Evolutionary conservation across 2,888 invertebrate genomes (phyloP), one percentile per base, ranked within the genome.

Genomic region (Melinaea menophilus): DNA sequence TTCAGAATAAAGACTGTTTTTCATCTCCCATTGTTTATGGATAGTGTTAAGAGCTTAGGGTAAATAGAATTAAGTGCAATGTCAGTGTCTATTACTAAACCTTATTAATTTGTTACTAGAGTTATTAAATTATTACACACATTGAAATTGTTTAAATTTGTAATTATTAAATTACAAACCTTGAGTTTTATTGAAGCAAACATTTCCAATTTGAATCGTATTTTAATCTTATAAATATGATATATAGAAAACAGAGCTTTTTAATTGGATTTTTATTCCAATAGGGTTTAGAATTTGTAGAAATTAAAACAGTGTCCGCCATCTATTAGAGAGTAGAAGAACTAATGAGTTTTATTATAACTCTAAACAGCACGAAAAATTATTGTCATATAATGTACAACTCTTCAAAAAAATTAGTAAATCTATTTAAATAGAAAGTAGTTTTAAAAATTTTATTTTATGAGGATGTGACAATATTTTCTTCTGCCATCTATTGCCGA

Each of bases 401-500:
- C 22, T 22, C 22, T 22, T 22, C 22, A 22, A 22, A 22, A n/a
- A 22, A 22, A 1, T 22, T 22, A 22, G 22, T 22, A 22, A 22
- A 22, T 22, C 22, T 22, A 22, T 22, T 22, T 1, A 22, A 22
- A 22, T 22, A 22, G 22, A 22, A 22, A 22, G 22, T 22, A 22
- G 22, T 22, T 5, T 48, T 48, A 13, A n/a, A 48, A 5, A 48
- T 2, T 13, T 13, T 48, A 13, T 4, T 13, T 13, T 48, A 31
- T 9, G 5, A 9, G 22, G 22, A 13, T 51, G 5, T 31, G 7
- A 51, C 31, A 31, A 31, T 37, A 51, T n/a, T 61, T 54, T 4
- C 13, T 59, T 51, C 11, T 61, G 81, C 77, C 85, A 85, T 81
- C 86, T 86, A 73, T 70, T 63, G 72, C 35, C 41, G 72, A 84